phyloP scores from a whole-genome alignment of 2,797 vertebrate genomes.

The Poecile montanus region DNA sequence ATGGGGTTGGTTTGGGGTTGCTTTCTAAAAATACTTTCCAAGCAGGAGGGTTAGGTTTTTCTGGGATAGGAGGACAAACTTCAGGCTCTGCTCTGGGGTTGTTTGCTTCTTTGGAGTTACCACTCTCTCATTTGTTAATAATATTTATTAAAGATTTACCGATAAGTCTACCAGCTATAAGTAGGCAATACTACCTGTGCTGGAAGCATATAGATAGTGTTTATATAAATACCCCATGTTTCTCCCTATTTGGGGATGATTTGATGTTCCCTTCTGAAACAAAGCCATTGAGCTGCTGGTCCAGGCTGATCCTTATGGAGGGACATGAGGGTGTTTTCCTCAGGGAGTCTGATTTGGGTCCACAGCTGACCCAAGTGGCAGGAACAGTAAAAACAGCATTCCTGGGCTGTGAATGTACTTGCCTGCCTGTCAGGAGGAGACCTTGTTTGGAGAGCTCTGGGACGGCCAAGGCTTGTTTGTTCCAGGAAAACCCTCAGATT shows the following conservation, averaged over 20 bases:
- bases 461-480: background rate
- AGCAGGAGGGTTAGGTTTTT: background rate
- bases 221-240: fast-evolving
- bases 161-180: background rate
- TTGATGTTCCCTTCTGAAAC: background rate
- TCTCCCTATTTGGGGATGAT: background rate
- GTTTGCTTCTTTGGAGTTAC: background rate
- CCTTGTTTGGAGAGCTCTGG: conserved; percentile 61
- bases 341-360: background rate
- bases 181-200: background rate
- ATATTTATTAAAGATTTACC: background rate
- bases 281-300: background rate
- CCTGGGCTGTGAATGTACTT: conserved; percentile 45
- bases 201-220: background rate
- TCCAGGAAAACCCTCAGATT: conserved; percentile 47
- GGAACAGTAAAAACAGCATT: conserved; percentile 45
- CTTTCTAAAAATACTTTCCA: background rate
- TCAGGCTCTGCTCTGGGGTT: background rate
- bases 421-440: background rate
- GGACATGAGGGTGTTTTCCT: background rate
- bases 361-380: conserved; percentile 1
- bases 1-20: background rate
- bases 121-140: background rate
- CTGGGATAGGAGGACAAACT: background rate
- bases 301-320: background rate